phyloP scores from a whole-genome alignment of 2,113 vertebrate species.

The Sorex araneus region DNA sequence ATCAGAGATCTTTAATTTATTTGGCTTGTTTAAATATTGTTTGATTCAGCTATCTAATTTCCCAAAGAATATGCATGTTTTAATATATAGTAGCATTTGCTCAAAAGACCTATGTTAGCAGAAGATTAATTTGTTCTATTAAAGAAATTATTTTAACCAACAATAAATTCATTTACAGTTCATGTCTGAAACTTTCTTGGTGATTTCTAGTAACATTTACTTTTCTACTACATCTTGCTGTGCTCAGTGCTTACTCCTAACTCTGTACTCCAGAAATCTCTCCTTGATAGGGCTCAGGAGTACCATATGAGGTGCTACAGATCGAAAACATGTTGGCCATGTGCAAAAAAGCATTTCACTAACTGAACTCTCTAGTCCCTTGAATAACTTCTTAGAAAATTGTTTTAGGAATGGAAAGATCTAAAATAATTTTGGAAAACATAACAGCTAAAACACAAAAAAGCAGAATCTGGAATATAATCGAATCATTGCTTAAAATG shows the following conservation, averaged over 20 bases:
- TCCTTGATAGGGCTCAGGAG: too few relatives aligned
- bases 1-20: neutral
- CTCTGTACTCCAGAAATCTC: too few relatives aligned
- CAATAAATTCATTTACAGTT: neutral
- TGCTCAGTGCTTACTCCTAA: too few relatives aligned
- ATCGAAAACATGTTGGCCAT: too few relatives aligned
- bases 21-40: slow-evolving; percentile 28
- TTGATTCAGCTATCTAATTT: neutral
- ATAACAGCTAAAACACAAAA: too few relatives aligned
- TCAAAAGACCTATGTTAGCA: neutral
- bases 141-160: slow-evolving; percentile 16
- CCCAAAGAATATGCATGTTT: neutral
- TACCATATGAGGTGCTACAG: too few relatives aligned
- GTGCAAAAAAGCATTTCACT: too few relatives aligned
- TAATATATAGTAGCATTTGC: neutral
- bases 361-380: too few relatives aligned
- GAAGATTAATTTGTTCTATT: slow-evolving; percentile 35
- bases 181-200: neutral
- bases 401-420: neutral
- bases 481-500: slow-evolving; percentile 49
- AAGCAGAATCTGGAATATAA: neutral
- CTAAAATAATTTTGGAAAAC: neutral
- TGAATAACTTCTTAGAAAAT: slow-evolving; percentile 39
- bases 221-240: too few relatives aligned
- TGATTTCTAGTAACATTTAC: neutral